Evolutionary conservation across 2,113 vertebrate species (phyloP).

Genomic region (Muntiacus muntjak): DNA sequence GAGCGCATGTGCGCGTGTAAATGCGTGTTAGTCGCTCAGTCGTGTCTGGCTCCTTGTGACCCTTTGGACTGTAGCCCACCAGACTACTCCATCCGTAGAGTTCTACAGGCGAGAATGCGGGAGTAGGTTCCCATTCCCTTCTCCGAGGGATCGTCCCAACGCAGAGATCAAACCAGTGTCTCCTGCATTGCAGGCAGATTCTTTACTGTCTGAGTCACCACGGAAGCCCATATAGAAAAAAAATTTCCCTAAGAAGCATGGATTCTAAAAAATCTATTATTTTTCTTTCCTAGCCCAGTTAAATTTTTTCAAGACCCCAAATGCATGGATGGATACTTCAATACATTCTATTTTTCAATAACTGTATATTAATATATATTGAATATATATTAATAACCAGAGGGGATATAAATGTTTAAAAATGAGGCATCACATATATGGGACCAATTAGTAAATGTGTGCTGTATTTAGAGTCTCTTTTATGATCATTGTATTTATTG

Average conservation of each 20-base stretch:
- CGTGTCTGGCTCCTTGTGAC: background rate
- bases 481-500: background rate
- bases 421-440: background rate
- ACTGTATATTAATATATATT: background rate
- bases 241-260: background rate
- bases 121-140: background rate
- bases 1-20: accelerated
- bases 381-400: background rate
- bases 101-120: background rate
- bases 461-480: background rate
- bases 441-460: background rate
- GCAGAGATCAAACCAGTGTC: background rate
- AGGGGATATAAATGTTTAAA: background rate
- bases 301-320: background rate
- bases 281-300: background rate
- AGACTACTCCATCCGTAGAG: background rate
- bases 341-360: background rate
- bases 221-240: background rate
- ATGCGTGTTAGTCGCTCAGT: background rate
- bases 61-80: background rate
- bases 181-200: background rate
- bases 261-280: background rate
- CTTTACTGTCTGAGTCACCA: background rate
- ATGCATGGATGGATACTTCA: background rate
- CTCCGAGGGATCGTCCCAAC: background rate